Conservation (phyloP, 2,888 invertebrate species). For the Belgica antarctica region DNA sequence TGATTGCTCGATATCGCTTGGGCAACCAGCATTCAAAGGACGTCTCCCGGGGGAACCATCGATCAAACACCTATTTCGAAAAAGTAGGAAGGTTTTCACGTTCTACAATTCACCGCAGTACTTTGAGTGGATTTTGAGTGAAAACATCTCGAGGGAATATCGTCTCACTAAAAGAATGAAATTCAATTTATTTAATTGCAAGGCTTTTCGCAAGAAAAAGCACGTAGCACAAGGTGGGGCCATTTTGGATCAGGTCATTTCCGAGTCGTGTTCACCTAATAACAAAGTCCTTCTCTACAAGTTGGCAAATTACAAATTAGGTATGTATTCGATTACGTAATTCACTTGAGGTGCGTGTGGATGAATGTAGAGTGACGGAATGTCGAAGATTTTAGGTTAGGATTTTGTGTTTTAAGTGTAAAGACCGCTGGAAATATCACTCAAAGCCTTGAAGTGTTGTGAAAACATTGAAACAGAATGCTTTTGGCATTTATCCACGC, state of each 20-base stretch:
- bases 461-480: constrained; percentile 23
- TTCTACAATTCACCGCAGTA: neutral
- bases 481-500: constrained; percentile 46
- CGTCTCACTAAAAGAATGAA: constrained; percentile 23
- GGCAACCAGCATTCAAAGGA: constrained; percentile 25
- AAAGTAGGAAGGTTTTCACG: neutral
- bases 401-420: too few relatives aligned
- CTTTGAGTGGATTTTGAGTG: constrained; percentile 22
- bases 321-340: constrained; percentile 51
- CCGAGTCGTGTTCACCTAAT: constrained; percentile 75
- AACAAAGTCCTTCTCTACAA: constrained; percentile 85
- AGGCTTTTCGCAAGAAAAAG: constrained; percentile 53
- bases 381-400: too few relatives aligned
- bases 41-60: constrained; percentile 40
- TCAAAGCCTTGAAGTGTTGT: too few relatives aligned
- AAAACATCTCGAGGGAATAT: neutral
- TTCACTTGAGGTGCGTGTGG: neutral
- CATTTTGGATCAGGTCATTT: constrained; percentile 85
- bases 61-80: constrained; percentile 27
- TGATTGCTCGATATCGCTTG: constrained; percentile 39
- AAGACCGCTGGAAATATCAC: too few relatives aligned
- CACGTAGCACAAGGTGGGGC: constrained; percentile 62
- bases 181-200: constrained; percentile 45
- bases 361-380: neutral
- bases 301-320: constrained; percentile 86